Evolutionary conservation across 2,113 vertebrate genomes (phyloP).

Genomic region (Paratilapia polleni): DNA sequence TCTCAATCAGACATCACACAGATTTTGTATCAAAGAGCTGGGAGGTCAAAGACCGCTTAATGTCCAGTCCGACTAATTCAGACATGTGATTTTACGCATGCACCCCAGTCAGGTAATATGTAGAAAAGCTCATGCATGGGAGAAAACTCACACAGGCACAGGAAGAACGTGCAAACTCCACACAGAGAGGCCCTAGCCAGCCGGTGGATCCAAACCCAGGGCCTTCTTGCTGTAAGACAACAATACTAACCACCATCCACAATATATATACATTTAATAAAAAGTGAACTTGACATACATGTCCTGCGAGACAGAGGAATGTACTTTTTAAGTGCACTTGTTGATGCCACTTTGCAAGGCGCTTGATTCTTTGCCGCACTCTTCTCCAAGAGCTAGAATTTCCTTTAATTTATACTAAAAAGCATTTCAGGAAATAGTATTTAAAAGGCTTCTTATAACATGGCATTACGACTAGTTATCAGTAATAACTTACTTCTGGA

Average conservation of each 20-base stretch:
- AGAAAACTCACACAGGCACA: too few species aligned
- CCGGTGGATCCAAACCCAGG: not conserved
- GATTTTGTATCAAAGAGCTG: too few species aligned
- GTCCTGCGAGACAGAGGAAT: not conserved
- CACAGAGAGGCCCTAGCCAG: not conserved
- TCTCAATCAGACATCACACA: too few species aligned
- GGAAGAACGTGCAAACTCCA: not conserved
- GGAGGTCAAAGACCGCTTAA: too few species aligned
- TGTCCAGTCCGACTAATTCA: too few species aligned
- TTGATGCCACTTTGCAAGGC: not conserved
- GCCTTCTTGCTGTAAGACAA: not conserved
- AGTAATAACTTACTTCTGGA: not conserved
- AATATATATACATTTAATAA: too few species aligned
- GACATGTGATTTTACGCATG: too few species aligned
- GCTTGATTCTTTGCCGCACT: not conserved
- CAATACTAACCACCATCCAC: not conserved
- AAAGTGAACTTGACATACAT: not conserved
- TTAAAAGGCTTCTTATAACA: not conserved
- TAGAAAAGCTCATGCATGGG: too few species aligned
- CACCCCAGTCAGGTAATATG: too few species aligned
- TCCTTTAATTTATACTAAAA: not conserved
- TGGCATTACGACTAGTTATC: not conserved
- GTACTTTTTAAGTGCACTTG: too few species aligned
- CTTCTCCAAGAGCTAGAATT: not conserved
- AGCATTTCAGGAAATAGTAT: not conserved